Conservation (phyloP, 2,113 vertebrate genomes). For the Ceyx margarethae region DNA sequence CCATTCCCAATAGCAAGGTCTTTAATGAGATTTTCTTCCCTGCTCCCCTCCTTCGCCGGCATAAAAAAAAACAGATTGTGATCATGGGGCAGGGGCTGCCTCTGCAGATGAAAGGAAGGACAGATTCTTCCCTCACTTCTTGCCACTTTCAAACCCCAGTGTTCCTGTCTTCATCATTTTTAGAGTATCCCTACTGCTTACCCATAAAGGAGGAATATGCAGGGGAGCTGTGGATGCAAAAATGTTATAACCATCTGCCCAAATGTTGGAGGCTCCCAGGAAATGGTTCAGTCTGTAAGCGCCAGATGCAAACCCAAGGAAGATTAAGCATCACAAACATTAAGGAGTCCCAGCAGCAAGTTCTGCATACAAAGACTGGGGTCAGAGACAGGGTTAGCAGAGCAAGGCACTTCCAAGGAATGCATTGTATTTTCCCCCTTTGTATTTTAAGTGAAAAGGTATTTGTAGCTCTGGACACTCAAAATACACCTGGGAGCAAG, state of each 20-base stretch:
- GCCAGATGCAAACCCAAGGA: background rate
- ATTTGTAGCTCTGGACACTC: background rate
- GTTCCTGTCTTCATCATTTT: background rate
- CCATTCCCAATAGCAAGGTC: background rate
- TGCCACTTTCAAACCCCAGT: background rate
- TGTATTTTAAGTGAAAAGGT: background rate
- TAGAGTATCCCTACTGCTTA: background rate
- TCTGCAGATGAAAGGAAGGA: background rate
- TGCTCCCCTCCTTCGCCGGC: background rate
- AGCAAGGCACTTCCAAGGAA: background rate
- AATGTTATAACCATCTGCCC: background rate
- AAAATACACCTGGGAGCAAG: background rate
- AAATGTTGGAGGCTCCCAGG: background rate
- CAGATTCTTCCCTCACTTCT: background rate
- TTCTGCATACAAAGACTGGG: background rate
- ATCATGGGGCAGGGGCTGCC: background rate
- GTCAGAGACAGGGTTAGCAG: background rate
- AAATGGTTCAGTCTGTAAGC: accelerated
- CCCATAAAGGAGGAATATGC: background rate
- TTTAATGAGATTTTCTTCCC: background rate
- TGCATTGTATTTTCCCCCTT: background rate
- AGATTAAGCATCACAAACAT: background rate
- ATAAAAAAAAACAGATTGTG: background rate
- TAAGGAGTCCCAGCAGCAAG: background rate
- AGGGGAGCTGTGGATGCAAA: background rate